Evolutionary conservation across 2,797 vertebrate species (phyloP).

Genomic region (Delichon dasypus): DNA sequence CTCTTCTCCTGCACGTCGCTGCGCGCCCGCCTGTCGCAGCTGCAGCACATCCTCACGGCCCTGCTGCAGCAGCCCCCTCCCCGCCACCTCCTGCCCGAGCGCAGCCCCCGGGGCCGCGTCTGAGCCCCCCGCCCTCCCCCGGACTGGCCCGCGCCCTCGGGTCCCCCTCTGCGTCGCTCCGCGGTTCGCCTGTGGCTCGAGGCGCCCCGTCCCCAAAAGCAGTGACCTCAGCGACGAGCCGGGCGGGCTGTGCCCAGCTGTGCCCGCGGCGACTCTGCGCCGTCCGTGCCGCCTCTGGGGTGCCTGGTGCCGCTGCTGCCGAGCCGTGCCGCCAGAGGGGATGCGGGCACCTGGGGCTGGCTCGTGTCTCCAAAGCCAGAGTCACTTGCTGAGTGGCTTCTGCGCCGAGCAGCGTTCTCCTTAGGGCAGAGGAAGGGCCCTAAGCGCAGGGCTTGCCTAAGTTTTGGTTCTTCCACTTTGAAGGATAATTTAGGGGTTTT

Average conservation of each 20-base stretch:
- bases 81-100: not conserved
- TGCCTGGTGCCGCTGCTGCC: too few relatives aligned
- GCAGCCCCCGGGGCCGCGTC: not conserved
- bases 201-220: rapidly evolving
- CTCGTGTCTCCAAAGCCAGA: not conserved
- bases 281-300: not conserved
- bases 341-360: not conserved
- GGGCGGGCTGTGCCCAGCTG: not conserved
- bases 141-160: not conserved
- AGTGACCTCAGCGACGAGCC: not conserved
- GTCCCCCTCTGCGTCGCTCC: not conserved
- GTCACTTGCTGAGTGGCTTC: not conserved
- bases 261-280: not conserved
- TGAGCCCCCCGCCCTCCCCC: not conserved
- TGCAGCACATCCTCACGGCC: slow-evolving; percentile 83
- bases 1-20: slow-evolving; percentile 86
- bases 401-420: not conserved
- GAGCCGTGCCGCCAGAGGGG: not conserved
- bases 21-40: slow-evolving; percentile 82
- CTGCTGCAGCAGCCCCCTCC: slow-evolving; percentile 81
- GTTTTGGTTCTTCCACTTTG: not conserved
- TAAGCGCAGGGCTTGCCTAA: rapidly evolving
- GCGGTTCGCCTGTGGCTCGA: not conserved
- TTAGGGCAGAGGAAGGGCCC: not conserved
- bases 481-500: not conserved